Evolutionary conservation across 2,797 vertebrate genomes (phyloP).

Genomic region (Protonibea diacanthus): DNA sequence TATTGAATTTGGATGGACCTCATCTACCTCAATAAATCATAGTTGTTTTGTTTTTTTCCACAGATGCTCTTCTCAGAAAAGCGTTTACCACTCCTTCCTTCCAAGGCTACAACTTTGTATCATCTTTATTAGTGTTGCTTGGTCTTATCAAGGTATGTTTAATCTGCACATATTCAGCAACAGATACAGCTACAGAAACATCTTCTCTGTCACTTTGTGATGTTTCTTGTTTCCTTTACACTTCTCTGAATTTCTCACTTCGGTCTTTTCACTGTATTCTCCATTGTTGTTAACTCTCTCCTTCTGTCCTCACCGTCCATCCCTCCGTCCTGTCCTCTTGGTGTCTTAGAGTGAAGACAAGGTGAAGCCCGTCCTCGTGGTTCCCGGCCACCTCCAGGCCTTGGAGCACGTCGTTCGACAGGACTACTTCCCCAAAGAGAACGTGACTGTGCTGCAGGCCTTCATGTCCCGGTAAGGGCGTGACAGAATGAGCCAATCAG

Average conservation of each 20-base stretch:
- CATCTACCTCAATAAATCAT: too few relatives aligned
- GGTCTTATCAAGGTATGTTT: slow-evolving; percentile 93
- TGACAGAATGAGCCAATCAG: slow-evolving; percentile 73
- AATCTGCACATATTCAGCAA: neutral
- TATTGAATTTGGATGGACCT: too few relatives aligned
- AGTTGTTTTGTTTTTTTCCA: slow-evolving; percentile 30
- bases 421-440: slow-evolving; percentile 94
- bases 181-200: too few relatives aligned
- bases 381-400: slow-evolving; percentile 92
- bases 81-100: slow-evolving; percentile 89
- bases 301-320: neutral
- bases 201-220: neutral
- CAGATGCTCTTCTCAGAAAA: slow-evolving; percentile 93
- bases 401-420: slow-evolving; percentile 93
- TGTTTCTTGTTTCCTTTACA: neutral
- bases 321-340: neutral
- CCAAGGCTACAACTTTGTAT: slow-evolving; percentile 91
- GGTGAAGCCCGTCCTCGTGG: slow-evolving; percentile 89
- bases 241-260: neutral
- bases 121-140: slow-evolving; percentile 91
- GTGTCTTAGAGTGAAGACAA: slow-evolving; percentile 93
- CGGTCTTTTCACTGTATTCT: neutral
- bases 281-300: neutral
- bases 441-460: slow-evolving; percentile 89
- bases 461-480: slow-evolving; percentile 92